Conservation (phyloP, 1,140 invertebrate species). For the Sycophaga agraensis region DNA sequence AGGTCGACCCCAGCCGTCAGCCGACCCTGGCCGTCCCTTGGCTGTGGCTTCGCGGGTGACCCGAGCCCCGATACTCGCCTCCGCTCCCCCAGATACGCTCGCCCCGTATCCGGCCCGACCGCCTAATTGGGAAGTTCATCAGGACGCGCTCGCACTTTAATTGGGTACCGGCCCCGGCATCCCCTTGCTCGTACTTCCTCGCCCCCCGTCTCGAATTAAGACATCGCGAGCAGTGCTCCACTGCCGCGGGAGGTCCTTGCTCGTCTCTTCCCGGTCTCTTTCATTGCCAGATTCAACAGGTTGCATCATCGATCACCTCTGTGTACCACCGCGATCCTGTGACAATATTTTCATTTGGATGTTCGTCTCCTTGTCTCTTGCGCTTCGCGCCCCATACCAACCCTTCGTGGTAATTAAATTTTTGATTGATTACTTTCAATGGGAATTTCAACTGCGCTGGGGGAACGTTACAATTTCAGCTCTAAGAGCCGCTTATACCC, state of each 20-base stretch:
- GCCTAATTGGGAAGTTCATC: slow-evolving; percentile 54
- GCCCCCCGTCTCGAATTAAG: too few relatives aligned
- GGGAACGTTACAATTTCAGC: too few relatives aligned
- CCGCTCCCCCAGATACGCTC: too few relatives aligned
- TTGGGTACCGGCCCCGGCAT: slow-evolving; percentile 35
- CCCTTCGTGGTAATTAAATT: slow-evolving; percentile 16
- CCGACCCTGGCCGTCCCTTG: neutral
- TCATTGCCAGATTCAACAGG: slow-evolving; percentile 35
- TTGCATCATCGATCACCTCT: slow-evolving; percentile 22
- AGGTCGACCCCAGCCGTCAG: neutral
- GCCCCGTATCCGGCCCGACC: slow-evolving; percentile 22
- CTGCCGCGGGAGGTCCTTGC: slow-evolving; percentile 7
- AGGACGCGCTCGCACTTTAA: slow-evolving; percentile 49
- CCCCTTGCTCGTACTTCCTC: neutral
- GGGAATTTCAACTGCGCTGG: too few relatives aligned
- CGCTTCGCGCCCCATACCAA: too few relatives aligned
- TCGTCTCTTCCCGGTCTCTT: neutral
- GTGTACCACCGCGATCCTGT: neutral
- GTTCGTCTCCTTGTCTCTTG: neutral
- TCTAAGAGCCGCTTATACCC: too few relatives aligned
- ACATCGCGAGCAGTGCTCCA: too few relatives aligned
- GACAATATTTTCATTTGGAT: slow-evolving; percentile 19
- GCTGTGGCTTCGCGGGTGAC: neutral
- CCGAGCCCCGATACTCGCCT: slow-evolving; percentile 44
- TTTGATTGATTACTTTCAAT: neutral